Percentiles rank a stretch among this genome's conserved stretches.
Conservation (phyloP, 2,797 vertebrate genomes). For the Smutsia temminckii region DNA sequence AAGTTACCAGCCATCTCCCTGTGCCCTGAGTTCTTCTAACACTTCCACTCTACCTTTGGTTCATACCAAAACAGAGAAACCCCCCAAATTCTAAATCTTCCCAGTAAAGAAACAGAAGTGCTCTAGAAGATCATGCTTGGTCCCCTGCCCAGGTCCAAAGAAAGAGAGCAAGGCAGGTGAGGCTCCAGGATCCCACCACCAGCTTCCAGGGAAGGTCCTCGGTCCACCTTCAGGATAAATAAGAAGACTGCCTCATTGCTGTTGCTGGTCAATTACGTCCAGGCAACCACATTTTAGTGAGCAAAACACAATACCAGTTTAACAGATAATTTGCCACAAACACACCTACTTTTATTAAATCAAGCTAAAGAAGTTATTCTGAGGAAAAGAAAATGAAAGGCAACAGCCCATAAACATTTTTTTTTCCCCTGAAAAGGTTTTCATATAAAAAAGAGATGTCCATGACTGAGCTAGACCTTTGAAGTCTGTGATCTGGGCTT, state of each 20-base stretch:
- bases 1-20: background rate
- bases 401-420: background rate
- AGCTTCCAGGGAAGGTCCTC: background rate
- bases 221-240: background rate
- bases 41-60: background rate
- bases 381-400: background rate
- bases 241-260: background rate
- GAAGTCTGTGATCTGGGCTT: background rate
- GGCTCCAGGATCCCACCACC: background rate
- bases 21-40: background rate
- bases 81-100: background rate
- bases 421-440: background rate
- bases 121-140: background rate
- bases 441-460: background rate
- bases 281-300: background rate
- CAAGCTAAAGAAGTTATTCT: background rate
- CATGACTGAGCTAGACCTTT: background rate
- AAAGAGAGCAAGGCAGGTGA: background rate
- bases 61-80: background rate
- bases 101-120: background rate
- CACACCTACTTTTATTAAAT: background rate
- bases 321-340: background rate
- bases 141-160: background rate
- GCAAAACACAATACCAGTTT: background rate
- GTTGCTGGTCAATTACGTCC: accelerated